phyloP scores from a whole-genome alignment of 1,140 invertebrate genomes.

The Maniola jurtina region DNA sequence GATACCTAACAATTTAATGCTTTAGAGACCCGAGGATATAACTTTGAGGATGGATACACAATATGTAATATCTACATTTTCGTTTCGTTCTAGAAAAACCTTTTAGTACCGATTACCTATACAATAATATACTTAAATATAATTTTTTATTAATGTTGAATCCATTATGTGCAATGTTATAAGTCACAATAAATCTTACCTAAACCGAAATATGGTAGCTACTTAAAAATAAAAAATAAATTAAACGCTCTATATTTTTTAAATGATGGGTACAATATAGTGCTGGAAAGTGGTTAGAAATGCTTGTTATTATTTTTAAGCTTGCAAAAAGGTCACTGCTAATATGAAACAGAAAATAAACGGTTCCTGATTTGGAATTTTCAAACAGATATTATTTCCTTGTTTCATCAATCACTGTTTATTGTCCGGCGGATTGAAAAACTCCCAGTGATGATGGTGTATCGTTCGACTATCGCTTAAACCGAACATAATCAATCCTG shows the following conservation, averaged over 20 bases:
- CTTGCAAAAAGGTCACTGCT: slow-evolving; percentile 3
- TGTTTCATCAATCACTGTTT: slow-evolving; percentile 48
- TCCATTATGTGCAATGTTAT: neutral
- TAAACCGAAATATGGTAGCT: too few relatives aligned
- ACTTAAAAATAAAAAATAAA: neutral
- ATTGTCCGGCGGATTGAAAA: slow-evolving; percentile 85
- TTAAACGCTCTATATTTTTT: neutral
- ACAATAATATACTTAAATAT: neutral
- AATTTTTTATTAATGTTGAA: neutral
- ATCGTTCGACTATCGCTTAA: slow-evolving; percentile 84
- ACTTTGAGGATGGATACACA: neutral
- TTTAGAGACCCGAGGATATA: slow-evolving; percentile 10
- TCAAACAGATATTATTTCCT: neutral
- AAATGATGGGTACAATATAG: slow-evolving; percentile 18
- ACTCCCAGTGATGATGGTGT: slow-evolving; percentile 91
- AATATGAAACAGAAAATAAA: neutral
- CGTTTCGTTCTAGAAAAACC: too few relatives aligned
- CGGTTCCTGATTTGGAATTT: neutral
- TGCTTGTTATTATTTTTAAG: slow-evolving; percentile 10
- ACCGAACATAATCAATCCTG: slow-evolving; percentile 85
- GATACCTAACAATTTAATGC: slow-evolving; percentile 1
- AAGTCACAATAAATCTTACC: too few relatives aligned
- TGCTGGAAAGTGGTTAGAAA: slow-evolving; percentile 46
- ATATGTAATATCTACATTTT: neutral
- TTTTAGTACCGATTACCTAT: neutral